Evolutionary conservation across 2,797 vertebrate species (phyloP).

Genomic region (Myripristis murdjan): DNA sequence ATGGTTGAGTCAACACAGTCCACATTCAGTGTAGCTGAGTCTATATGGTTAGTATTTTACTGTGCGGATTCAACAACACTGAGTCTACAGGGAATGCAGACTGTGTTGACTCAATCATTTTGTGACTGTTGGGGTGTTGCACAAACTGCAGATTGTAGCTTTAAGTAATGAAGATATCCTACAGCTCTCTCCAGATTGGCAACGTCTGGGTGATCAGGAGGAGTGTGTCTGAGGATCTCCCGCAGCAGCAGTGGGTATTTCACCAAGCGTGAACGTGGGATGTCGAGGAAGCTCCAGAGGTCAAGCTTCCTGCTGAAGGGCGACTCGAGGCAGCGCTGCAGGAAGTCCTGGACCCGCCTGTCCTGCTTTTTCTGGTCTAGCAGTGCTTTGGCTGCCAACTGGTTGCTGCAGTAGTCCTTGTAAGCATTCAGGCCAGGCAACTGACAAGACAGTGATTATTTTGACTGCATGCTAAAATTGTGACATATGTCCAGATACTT

Average conservation of each 20-base stretch:
- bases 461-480: background rate
- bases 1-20: too few species aligned
- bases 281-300: conserved; percentile 98
- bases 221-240: conserved; percentile 95
- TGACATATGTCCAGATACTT: background rate
- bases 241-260: conserved; percentile 95
- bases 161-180: conserved; percentile 40
- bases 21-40: too few species aligned
- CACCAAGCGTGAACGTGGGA: conserved; percentile 94
- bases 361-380: conserved; percentile 97
- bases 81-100: too few species aligned
- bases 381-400: conserved; percentile 95
- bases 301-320: conserved; percentile 98
- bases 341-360: conserved; percentile 93
- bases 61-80: too few species aligned
- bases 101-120: too few species aligned
- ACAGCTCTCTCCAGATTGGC: conserved; percentile 91
- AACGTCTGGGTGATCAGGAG: conserved; percentile 90
- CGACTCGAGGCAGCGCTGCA: conserved; percentile 96
- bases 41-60: too few species aligned
- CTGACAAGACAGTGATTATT: conserved; percentile 70
- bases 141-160: too few species aligned
- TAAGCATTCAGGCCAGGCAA: conserved; percentile 94
- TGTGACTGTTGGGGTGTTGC: too few species aligned
- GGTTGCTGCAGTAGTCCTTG: conserved; percentile 95